Evolutionary conservation across 2,797 vertebrate species (phyloP).

Genomic region (Crocidura indochinensis): DNA sequence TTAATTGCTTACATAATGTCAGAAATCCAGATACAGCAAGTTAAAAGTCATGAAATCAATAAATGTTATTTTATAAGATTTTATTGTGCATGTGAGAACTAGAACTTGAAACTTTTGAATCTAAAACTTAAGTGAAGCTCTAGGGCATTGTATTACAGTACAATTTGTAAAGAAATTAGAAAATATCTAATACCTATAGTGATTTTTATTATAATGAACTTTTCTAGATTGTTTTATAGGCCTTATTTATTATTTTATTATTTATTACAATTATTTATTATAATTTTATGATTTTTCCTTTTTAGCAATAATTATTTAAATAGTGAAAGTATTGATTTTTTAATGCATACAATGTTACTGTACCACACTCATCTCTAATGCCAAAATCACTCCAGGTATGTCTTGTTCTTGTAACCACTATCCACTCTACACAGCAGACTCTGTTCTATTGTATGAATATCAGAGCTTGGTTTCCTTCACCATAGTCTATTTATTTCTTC

Average conservation of each 20-base stretch:
- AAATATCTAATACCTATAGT: background rate
- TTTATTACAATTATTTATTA: no score
- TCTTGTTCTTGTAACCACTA: no score
- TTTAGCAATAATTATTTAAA: no score
- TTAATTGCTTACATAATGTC: background rate
- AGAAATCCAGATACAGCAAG: background rate
- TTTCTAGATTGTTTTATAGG: no score
- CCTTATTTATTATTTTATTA: no score
- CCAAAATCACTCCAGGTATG: no score
- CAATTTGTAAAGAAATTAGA: background rate
- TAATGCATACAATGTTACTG: no score
- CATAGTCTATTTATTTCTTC: background rate
- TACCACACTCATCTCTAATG: no score
- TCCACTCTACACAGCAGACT: no score
- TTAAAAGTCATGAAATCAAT: background rate
- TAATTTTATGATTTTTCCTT: background rate
- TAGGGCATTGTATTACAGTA: background rate
- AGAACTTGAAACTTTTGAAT: background rate
- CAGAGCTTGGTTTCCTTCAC: no score
- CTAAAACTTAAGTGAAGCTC: background rate
- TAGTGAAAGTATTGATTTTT: no score
- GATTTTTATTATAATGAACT: background rate
- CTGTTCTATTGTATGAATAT: no score
- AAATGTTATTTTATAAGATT: background rate
- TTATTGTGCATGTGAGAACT: background rate